phyloP scores from a whole-genome alignment of 2,113 vertebrate species.

The Psammodynastes pulverulentus region DNA sequence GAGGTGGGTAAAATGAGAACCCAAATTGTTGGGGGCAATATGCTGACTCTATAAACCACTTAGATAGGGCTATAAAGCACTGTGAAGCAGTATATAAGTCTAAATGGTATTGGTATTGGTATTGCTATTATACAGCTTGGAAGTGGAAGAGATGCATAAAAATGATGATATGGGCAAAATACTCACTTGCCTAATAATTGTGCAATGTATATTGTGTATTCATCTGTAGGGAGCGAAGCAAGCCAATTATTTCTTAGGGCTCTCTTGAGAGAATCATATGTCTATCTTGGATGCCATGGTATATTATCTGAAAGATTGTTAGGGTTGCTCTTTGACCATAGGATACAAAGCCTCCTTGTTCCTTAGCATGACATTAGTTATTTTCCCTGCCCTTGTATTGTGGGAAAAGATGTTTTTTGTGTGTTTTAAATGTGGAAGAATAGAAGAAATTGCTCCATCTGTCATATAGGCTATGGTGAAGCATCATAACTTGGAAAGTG shows the following conservation, averaged over 20 bases:
- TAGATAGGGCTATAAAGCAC: too few species aligned
- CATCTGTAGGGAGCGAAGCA: constrained; percentile 30
- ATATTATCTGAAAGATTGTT: not conserved
- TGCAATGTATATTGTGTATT: constrained; percentile 32
- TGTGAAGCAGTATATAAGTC: too few species aligned
- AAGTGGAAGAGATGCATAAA: too few species aligned
- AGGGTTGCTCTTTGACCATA: not conserved
- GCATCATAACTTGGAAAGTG: not conserved
- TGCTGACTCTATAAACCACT: too few species aligned
- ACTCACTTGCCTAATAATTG: too few species aligned
- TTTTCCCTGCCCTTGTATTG: not conserved
- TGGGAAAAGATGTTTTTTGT: not conserved
- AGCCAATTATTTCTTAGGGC: constrained; percentile 37
- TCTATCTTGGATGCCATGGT: not conserved
- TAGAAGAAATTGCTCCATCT: not conserved
- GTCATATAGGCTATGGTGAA: not conserved
- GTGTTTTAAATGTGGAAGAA: not conserved
- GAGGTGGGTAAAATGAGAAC: too few species aligned
- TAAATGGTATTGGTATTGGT: too few species aligned
- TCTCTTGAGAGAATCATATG: constrained; percentile 2
- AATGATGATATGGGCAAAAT: too few species aligned
- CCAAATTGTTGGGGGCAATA: too few species aligned
- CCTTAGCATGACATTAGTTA: not conserved
- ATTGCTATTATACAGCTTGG: too few species aligned
- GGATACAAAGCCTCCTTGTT: not conserved